These are phyloP conservation scores for Hedya salicella DNA, from an alignment of 2,888 invertebrate species.

Conservation along the genomic window DNA sequence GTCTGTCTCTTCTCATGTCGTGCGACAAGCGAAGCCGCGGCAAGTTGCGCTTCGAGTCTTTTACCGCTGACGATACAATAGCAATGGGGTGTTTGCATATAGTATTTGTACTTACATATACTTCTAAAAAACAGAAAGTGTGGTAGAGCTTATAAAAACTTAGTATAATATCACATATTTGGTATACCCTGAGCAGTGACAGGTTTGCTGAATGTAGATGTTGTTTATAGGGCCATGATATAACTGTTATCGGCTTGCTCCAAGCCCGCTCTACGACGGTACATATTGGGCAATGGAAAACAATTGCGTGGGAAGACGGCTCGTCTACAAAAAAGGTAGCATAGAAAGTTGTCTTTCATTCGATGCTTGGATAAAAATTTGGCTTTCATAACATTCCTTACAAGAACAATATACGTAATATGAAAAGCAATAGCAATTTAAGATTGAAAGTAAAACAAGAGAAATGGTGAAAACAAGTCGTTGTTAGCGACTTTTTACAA, in stretches of 20 bases:
- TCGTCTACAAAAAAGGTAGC: conserved; percentile 61
- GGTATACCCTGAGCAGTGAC: background rate
- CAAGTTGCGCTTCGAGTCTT: no score
- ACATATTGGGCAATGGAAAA: conserved; percentile 56
- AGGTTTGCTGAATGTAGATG: conserved; percentile 3
- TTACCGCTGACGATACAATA: no score
- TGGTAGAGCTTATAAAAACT: background rate
- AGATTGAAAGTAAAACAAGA: conserved; percentile 23
- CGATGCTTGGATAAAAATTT: conserved; percentile 28
- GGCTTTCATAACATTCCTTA: conserved; percentile 39
- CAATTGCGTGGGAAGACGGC: conserved; percentile 72
- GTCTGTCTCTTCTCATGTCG: no score
- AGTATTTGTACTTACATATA: no score
- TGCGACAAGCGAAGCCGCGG: no score
- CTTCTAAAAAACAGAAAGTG: background rate
- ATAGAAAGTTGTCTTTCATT: conserved; percentile 58
- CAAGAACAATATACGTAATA: conserved; percentile 21
- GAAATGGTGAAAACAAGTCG: conserved; percentile 26
- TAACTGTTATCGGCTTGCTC: conserved; percentile 47
- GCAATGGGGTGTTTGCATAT: no score
- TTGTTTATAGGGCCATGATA: conserved; percentile 24
- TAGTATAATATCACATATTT: background rate
- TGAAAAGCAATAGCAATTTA: conserved; percentile 23
- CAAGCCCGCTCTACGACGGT: conserved; percentile 49
- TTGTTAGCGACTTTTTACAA: conserved; percentile 25